Percentiles rank a stretch among this genome's conserved stretches.
phyloP scores from a whole-genome alignment of 2,113 vertebrate species.

The Sisor rabdophorus region DNA sequence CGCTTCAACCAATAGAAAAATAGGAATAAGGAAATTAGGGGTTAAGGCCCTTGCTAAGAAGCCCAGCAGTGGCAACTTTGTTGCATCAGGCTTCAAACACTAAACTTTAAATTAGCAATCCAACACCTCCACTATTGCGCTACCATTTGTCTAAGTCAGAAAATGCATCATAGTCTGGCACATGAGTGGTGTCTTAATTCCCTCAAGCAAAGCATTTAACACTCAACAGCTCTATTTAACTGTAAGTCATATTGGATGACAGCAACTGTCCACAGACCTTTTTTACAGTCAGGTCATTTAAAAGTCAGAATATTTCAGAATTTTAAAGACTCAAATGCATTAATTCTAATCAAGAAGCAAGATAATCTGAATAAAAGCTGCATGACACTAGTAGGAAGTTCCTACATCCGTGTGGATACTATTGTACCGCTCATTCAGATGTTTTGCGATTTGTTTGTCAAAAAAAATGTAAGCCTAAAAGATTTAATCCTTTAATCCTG shows the following conservation, averaged over 20 bases:
- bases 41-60: too few relatives aligned
- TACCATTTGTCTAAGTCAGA: too few relatives aligned
- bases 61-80: too few relatives aligned
- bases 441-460: too few relatives aligned
- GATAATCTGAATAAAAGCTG: not conserved
- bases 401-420: not conserved
- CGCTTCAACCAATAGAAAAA: too few relatives aligned
- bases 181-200: not conserved
- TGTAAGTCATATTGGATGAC: not conserved
- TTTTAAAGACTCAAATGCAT: not conserved
- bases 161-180: not conserved
- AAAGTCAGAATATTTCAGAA: not conserved
- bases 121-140: too few relatives aligned
- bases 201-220: conserved; percentile 8
- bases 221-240: not conserved
- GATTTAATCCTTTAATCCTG: too few relatives aligned
- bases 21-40: too few relatives aligned
- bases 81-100: too few relatives aligned
- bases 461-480: too few relatives aligned
- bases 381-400: not conserved
- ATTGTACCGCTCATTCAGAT: not conserved
- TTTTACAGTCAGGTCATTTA: not conserved
- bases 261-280: not conserved
- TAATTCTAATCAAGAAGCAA: not conserved
- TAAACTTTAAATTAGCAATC: too few relatives aligned